Conservation (phyloP, 2,797 vertebrate species). For the Pteropus rufus region DNA sequence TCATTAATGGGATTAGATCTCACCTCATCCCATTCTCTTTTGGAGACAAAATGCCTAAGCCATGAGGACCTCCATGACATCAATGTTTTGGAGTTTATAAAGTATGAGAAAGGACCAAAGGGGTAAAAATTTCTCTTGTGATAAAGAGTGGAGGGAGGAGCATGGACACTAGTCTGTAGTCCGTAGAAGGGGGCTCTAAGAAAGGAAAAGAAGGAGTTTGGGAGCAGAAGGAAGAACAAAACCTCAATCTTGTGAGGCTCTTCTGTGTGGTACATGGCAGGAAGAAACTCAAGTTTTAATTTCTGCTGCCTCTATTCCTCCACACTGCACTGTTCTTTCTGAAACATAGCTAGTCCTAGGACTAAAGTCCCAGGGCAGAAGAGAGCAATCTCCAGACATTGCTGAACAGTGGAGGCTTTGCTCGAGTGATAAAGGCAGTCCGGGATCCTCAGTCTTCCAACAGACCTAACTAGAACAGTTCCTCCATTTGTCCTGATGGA, state of each 20-base stretch:
- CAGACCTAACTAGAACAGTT: background rate
- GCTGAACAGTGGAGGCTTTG: background rate
- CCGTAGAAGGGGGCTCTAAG: background rate
- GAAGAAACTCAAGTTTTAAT: background rate
- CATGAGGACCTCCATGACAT: background rate
- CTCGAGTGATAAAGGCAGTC: background rate
- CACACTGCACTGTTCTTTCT: background rate
- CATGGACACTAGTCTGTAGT: no score
- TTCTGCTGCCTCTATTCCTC: background rate
- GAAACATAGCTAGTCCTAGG: background rate
- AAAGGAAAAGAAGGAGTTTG: background rate
- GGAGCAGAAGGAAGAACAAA: background rate
- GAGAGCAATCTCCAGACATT: background rate
- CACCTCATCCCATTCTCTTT: background rate
- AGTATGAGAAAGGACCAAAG: background rate
- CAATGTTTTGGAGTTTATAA: background rate
- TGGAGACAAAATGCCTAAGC: background rate
- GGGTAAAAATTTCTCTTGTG: background rate
- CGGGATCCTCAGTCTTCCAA: background rate
- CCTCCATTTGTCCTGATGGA: background rate
- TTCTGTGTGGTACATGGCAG: background rate
- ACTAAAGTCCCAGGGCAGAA: background rate
- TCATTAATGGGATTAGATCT: background rate
- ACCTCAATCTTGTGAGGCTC: background rate
- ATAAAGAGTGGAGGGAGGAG: background rate